These are phyloP conservation scores for Cerceris rybyensis DNA, from an alignment of 2,888 invertebrate genomes.

Conservation along the genomic window DNA sequence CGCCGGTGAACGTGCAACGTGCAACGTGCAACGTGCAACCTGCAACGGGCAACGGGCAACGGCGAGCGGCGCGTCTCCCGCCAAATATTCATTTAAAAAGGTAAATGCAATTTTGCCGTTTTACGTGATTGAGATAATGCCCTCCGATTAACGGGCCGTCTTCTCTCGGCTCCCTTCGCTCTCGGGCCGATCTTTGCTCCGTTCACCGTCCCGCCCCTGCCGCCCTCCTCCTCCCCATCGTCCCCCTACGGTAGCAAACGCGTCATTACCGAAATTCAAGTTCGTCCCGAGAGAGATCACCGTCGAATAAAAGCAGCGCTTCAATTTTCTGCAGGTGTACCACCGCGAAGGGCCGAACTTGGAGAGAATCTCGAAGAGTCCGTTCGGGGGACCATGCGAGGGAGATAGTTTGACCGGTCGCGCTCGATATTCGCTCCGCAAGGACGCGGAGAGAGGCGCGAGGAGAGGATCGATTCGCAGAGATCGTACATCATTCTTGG, in stretches of 20 bases:
- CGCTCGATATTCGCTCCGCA: too few species aligned
- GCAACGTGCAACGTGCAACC: too few species aligned
- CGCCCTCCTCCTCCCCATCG: slow-evolving; percentile 29
- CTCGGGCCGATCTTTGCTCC: slow-evolving; percentile 23
- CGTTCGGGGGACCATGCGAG: neutral
- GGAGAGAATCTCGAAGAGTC: neutral
- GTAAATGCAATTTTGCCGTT: slow-evolving; percentile 82
- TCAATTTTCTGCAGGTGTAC: slow-evolving; percentile 62
- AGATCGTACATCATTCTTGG: slow-evolving; percentile 64
- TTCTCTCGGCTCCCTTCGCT: slow-evolving; percentile 39
- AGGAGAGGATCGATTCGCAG: slow-evolving; percentile 57
- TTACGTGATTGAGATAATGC: slow-evolving; percentile 82
- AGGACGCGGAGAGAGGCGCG: slow-evolving; percentile 25
- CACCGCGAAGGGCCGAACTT: slow-evolving; percentile 8
- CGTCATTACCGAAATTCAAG: slow-evolving; percentile 79
- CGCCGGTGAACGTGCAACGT: slow-evolving; percentile 78
- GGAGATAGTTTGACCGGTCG: neutral
- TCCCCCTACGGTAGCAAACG: slow-evolving; percentile 76
- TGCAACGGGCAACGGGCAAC: too few species aligned
- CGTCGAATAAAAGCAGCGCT: slow-evolving; percentile 40
- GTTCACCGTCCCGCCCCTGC: slow-evolving; percentile 15
- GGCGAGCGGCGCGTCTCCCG: slow-evolving; percentile 78
- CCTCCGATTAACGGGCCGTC: slow-evolving; percentile 78
- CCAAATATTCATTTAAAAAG: slow-evolving; percentile 82
- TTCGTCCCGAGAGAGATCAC: slow-evolving; percentile 66